Base-by-base conservation (phyloP, 2,797 vertebrate genomes). In the Poecilia wingei region DNA sequence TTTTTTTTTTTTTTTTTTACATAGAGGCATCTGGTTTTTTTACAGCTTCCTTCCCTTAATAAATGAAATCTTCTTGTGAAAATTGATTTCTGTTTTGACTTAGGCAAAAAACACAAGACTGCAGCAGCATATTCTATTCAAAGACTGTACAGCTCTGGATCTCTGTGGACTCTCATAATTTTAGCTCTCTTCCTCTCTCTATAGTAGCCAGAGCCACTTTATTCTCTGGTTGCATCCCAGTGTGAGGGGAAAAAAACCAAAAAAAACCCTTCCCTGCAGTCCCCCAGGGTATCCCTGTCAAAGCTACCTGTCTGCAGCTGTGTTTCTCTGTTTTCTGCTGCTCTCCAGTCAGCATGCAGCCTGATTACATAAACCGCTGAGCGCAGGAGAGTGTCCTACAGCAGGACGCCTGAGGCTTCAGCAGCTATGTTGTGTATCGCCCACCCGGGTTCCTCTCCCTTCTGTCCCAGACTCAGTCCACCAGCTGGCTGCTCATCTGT, bases 291-390 rank as follows among this genome's bases (percentile, higher is more conserved):
- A 78, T 83, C 78, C 46, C 91, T 87, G 89, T 88, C 87, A 92
- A 89, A 90, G 91, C 91, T 92, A 94, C 89, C 91, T 89, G 91
- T 90, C 91, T 86, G 86, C 89, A 78, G 91, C 91, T 88, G 91
- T 53, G 87, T 85, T 80, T 85, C 73, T 25, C 88, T 76, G 80
- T 91, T 90, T 92, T 88, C 80, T 81, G 36, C 77, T 79, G 79
- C 87, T 55, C 84, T 88, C 82, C 81, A 88, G 91, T 91, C 90
- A 83, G 87, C 84, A 87, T 64, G 81, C 86, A 78, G 87, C 76
- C 86, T 82, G 85, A 83, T 92, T 92, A 90, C 90, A 92, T 89
- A 83, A 94, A 92, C 88, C 72, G 68, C 84, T 74, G 80, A 80
- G 83, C 68, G 82, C 85, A 82, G 77, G 83, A 86, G 83, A 85